These are phyloP conservation scores for Philereme transversata DNA, from an alignment of 2,888 invertebrate genomes.

Conservation along the genomic window DNA sequence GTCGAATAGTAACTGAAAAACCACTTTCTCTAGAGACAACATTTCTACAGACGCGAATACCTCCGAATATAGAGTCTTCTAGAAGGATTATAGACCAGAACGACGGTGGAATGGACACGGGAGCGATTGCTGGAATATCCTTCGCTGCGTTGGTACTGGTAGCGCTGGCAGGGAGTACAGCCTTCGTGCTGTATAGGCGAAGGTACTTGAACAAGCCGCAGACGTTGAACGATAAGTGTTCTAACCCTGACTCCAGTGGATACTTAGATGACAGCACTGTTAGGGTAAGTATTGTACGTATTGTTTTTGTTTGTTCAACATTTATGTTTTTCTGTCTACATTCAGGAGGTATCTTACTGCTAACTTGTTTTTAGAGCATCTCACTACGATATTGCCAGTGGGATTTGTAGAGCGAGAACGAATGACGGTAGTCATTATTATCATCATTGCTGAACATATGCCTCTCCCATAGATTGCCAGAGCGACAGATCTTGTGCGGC, in stretches of 20 bases:
- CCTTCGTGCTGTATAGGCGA: conserved; percentile 87
- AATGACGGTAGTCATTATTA: too few species aligned
- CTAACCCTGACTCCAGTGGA: conserved; percentile 93
- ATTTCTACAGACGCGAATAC: conserved; percentile 71
- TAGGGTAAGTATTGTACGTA: conserved; percentile 84
- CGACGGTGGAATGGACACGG: conserved; percentile 79
- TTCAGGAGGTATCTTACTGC: too few species aligned
- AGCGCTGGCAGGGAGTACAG: conserved; percentile 86
- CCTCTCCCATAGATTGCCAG: too few species aligned
- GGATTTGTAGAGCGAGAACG: too few species aligned
- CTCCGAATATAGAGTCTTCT: conserved; percentile 72
- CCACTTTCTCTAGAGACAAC: conserved; percentile 74
- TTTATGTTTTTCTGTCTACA: not conserved
- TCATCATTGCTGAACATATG: too few species aligned
- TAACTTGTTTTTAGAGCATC: too few species aligned
- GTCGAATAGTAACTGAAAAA: conserved; percentile 74
- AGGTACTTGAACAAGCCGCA: conserved; percentile 92
- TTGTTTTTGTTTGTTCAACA: conserved; percentile 18
- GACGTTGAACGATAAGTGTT: conserved; percentile 91
- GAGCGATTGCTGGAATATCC: conserved; percentile 87
- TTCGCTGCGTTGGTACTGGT: conserved; percentile 86
- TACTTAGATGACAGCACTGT: conserved; percentile 94
- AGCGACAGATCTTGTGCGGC: too few species aligned
- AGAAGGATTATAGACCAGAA: conserved; percentile 66
- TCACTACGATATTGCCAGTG: too few species aligned